Conservation (phyloP, 2,797 vertebrate genomes). For the Acanthiza pusilla region DNA sequence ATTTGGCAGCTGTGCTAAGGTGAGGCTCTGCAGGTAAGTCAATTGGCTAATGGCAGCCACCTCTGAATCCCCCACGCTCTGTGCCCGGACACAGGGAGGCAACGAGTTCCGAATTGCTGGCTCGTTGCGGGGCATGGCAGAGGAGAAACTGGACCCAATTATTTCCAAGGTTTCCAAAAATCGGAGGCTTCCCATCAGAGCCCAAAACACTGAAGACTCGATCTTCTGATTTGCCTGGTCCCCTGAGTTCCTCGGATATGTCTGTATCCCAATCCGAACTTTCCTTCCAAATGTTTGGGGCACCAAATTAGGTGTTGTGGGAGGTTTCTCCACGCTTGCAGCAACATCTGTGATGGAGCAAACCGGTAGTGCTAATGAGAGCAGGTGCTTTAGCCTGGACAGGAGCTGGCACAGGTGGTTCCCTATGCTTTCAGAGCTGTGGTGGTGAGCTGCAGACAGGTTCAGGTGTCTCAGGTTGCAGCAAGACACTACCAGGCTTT, state of each 20-base stretch:
- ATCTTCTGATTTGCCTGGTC: constrained; percentile 67
- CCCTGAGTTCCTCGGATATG: constrained; percentile 62
- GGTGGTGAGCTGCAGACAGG: constrained; percentile 92
- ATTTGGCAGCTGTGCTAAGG: constrained; percentile 90
- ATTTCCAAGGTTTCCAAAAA: constrained; percentile 87
- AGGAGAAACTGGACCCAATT: constrained; percentile 91
- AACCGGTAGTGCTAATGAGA: constrained; percentile 86
- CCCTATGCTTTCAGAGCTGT: constrained; percentile 77
- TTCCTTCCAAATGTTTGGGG: constrained; percentile 84
- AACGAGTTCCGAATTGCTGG: constrained; percentile 88
- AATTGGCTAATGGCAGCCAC: constrained; percentile 85
- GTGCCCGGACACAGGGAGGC: constrained; percentile 85
- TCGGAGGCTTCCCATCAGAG: constrained; percentile 78
- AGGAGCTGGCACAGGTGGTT: constrained; percentile 87
- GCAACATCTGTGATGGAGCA: constrained; percentile 83
- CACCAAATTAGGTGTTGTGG: constrained; percentile 57
- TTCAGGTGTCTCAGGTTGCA: constrained; percentile 87
- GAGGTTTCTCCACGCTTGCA: constrained; percentile 52
- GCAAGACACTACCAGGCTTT: constrained; percentile 81
- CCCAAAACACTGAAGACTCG: constrained; percentile 76
- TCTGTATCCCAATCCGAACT: constrained; percentile 83
- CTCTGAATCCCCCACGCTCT: constrained; percentile 83
- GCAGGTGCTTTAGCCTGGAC: constrained; percentile 78
- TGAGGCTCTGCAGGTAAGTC: constrained; percentile 81
- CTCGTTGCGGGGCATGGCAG: constrained; percentile 91